Evolutionary conservation across 2,888 invertebrate species (phyloP), one percentile per base, ranked within the genome.

Genomic region (Idaea straminata): DNA sequence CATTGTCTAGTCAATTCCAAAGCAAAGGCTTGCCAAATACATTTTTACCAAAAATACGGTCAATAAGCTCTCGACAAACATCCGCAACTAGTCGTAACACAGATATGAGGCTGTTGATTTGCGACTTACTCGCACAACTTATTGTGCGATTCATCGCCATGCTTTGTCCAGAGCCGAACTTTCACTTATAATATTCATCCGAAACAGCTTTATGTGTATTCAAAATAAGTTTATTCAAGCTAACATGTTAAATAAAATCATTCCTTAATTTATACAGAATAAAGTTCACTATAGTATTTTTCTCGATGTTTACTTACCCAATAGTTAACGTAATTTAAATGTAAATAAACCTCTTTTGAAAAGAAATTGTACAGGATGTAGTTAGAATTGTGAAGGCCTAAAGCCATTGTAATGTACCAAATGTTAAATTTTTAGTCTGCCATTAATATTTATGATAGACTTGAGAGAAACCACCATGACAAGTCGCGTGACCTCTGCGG

Each of bases 281-380:
- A 47, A 47, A 13, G 13, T 47, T 47, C 47, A 47, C 47, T 47
- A 47, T 47, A 80, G 78, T 85, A 84, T 86, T 86, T 88, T 88
- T 86, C 83, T 80, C 82, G 83, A 76, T 74, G 75, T 76, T 75
- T 74, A 69, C 65, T 82, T 80, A 79, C 71, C 73, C 77, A 66
- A 60, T 64, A 83, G 83, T 87, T 84, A 77, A 83, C 83, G 83
- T 75, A 72, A 68, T 71, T 72, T 64, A 68, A 62, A 65, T 68
- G 66, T 70, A 70, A 36, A 70, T 70, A 67, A 68, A 58, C 47
- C 69, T 80, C 78, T 84, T 81, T 81, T 81, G 71, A 72, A 78
- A 83, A 82, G 75, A 80, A 81, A 81, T 71, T 84, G 82, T 85
- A 83, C 81, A 83, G 47, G 3, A 47, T 13, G 79, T 81, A 80